These are phyloP conservation scores for Patella vulgata DNA, from an alignment of 1,140 invertebrate genomes.

Conservation along the genomic window DNA sequence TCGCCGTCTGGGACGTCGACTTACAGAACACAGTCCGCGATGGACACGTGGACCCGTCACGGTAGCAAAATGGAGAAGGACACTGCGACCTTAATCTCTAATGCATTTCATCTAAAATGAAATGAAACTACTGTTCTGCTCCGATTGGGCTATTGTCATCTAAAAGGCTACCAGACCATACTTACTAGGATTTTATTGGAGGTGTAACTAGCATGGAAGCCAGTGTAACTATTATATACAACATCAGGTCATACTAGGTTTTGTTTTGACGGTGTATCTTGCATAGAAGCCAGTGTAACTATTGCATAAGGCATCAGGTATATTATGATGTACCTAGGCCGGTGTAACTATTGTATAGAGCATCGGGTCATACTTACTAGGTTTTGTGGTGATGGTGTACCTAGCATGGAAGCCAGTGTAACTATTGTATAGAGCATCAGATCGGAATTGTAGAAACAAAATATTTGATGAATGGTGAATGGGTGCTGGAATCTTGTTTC, in stretches of 20 bases:
- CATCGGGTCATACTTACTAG: background rate
- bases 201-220: too few species aligned
- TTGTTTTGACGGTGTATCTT: background rate
- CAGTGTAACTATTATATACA: background rate
- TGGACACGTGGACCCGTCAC: too few species aligned
- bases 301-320: conserved; percentile 17
- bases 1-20: too few species aligned
- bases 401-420: conserved; percentile 15
- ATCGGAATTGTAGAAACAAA: conserved; percentile 19
- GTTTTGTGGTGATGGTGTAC: conserved; percentile 3
- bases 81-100: too few species aligned
- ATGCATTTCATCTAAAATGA: too few species aligned
- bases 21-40: too few species aligned
- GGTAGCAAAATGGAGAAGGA: too few species aligned
- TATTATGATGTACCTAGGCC: conserved; percentile 12
- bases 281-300: background rate
- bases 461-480: conserved; percentile 7
- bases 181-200: background rate
- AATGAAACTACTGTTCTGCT: too few species aligned
- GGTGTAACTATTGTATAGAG: background rate
- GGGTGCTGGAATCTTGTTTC: conserved; percentile 4
- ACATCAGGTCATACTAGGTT: background rate
- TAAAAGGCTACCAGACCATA: background rate
- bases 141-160: background rate
- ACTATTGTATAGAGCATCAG: conserved; percentile 15